Evolutionary conservation across 2,113 vertebrate genomes (phyloP).

Genomic region (Alligator sinensis): DNA sequence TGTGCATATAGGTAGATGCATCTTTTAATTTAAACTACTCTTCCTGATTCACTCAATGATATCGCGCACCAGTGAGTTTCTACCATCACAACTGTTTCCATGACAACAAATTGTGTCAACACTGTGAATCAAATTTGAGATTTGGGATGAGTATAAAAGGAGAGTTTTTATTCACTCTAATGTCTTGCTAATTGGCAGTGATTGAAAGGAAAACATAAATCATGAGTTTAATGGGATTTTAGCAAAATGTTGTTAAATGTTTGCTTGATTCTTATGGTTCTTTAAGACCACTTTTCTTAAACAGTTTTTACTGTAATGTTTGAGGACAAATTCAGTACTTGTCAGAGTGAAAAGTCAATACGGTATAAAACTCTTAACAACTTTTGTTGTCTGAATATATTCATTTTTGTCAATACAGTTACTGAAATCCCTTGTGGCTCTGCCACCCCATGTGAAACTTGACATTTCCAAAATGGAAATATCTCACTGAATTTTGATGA

Average conservation of each 20-base stretch:
- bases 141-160: constrained; percentile 19
- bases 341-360: background rate
- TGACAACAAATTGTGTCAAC: constrained; percentile 53
- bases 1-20: constrained; percentile 52
- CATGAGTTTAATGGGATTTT: background rate
- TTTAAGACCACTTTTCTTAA: background rate
- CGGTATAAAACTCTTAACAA: background rate
- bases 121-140: constrained; percentile 10
- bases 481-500: background rate
- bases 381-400: background rate
- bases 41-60: constrained; percentile 50
- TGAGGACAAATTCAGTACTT: background rate
- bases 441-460: accelerated
- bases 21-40: constrained; percentile 53
- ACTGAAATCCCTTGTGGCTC: background rate
- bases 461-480: background rate
- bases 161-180: background rate
- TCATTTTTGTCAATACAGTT: background rate
- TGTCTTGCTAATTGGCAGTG: constrained; percentile 20
- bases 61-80: constrained; percentile 36
- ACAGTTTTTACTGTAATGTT: background rate
- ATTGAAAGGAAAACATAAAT: constrained; percentile 37
- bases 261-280: background rate
- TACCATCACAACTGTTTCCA: constrained; percentile 58
- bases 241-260: constrained; percentile 17